Percentiles rank a stretch among this genome's conserved stretches.
phyloP scores from a whole-genome alignment of 2,113 vertebrate genomes.

The Petrocephalus zakoni region DNA sequence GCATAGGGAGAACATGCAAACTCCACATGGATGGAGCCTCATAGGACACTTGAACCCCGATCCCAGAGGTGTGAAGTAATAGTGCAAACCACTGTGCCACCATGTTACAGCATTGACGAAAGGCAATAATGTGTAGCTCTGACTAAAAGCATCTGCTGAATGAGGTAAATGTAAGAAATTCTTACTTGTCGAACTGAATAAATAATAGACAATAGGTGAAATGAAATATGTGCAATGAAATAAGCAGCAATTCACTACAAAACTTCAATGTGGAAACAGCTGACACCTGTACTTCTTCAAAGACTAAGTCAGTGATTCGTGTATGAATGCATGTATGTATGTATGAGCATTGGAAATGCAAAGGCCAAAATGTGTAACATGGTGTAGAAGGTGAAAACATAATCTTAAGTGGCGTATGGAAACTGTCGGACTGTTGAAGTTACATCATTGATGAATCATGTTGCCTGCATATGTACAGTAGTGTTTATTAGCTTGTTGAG shows the following conservation, averaged over 20 bases:
- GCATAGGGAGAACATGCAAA: neutral
- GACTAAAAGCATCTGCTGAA: too few relatives aligned
- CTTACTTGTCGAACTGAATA: neutral
- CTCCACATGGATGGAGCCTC: neutral
- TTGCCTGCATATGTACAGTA: neutral
- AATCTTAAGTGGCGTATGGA: neutral
- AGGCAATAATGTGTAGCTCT: neutral
- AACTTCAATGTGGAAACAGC: neutral
- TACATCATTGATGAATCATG: neutral
- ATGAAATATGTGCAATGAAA: neutral
- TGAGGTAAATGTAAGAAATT: neutral
- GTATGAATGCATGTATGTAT: neutral
- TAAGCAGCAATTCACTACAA: neutral
- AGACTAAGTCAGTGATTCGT: neutral
- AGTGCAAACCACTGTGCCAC: neutral
- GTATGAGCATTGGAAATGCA: neutral
- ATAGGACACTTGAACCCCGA: neutral
- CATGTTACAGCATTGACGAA: neutral
- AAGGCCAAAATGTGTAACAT: neutral
- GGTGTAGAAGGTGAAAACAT: neutral
- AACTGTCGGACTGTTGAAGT: neutral
- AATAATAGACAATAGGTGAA: neutral
- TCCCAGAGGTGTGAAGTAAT: neutral
- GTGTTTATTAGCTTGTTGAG: neutral
- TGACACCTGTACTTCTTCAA: neutral